Evolutionary conservation across 2,113 vertebrate species (phyloP), one percentile per base, ranked within the genome.

Genomic region (Heteronetta atricapilla): DNA sequence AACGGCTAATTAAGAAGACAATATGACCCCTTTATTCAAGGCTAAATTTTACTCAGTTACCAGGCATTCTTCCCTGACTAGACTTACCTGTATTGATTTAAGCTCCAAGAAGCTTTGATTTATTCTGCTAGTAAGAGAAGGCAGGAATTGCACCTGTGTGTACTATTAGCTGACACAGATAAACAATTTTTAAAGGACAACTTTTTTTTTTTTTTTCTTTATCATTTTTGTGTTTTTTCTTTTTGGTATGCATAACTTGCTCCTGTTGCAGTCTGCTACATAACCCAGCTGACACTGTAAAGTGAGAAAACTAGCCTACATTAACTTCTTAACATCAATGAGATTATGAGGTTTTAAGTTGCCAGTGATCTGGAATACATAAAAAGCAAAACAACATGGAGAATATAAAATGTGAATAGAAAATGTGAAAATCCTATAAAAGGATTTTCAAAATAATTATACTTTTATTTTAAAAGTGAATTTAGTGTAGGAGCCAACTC

Each of bases 1-100:
- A 94, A 72, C 17, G 62, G 4, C 48, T 94, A 68, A 94, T 95
- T 96, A 93, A 72, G 93, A 85, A 36, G 34, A 88, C 19, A 40
- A 14, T 26, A 26, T 5, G 6, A 63, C 60, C 63, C 22, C 88
- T 93, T 78, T 60, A 52, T 94, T 89, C 48, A 93, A 85, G 53
- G 59, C 84, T 63, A 76, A 73, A 53, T 86, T 89, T 50, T 89
- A 25, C 18, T 78, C 6, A 12, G 44, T 72, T 84, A 82, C 62
- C 11, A 82, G 62, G 31, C 74, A 34, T 62, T 89, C 10, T 77
- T 88, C 38, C 26, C 22, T 80, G 26, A n/a, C 70, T 40, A 70
- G 16, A 19, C 26, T 42, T 76, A 67, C 40, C 23, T 42, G 3
- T 52, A 48, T 63, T 83, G 72, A 68, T 69, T 4, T 10, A 18